phyloP scores from a whole-genome alignment of 1,140 invertebrate genomes.

The Sweltsa coloradensis region DNA sequence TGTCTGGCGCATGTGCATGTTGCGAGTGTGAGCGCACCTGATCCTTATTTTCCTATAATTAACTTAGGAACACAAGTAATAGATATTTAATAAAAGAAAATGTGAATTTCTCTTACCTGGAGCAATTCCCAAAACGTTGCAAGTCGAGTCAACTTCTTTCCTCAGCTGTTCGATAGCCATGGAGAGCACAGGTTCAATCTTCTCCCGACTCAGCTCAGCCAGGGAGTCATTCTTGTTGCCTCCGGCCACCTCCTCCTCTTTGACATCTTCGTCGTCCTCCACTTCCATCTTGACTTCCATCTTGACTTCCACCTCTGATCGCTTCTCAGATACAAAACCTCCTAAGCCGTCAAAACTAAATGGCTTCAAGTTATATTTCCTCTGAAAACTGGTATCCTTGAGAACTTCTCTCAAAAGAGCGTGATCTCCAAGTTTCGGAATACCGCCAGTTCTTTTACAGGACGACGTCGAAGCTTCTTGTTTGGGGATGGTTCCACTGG shows the following conservation, averaged over 20 bases:
- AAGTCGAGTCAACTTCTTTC: slow-evolving; percentile 72
- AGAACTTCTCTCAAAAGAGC: slow-evolving; percentile 66
- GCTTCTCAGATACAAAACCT: too few relatives aligned
- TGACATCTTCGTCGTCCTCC: slow-evolving; percentile 7
- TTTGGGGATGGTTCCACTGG: too few relatives aligned
- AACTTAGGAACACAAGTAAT: background rate
- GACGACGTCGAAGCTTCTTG: too few relatives aligned
- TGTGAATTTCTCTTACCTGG: too few relatives aligned
- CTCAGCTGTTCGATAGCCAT: slow-evolving; percentile 76
- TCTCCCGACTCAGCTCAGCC: slow-evolving; percentile 50
- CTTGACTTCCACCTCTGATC: background rate
- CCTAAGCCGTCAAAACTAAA: slow-evolving; percentile 37
- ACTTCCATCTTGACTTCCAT: slow-evolving; percentile 4
- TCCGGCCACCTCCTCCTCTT: background rate
- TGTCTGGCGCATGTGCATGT: too few relatives aligned
- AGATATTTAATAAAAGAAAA: background rate
- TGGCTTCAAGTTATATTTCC: slow-evolving; percentile 64
- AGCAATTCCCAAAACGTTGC: slow-evolving; percentile 70
- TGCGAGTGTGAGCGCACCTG: too few relatives aligned
- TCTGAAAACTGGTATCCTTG: slow-evolving; percentile 70
- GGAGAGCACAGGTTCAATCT: slow-evolving; percentile 71
- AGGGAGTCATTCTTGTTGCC: slow-evolving; percentile 14
- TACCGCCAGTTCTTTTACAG: slow-evolving; percentile 24
- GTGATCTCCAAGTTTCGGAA: too few relatives aligned
- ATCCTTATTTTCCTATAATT: too few relatives aligned